Evolutionary conservation across 2,797 vertebrate genomes (phyloP), one percentile per base, ranked within the genome.

Genomic region (Scolopax rusticola): DNA sequence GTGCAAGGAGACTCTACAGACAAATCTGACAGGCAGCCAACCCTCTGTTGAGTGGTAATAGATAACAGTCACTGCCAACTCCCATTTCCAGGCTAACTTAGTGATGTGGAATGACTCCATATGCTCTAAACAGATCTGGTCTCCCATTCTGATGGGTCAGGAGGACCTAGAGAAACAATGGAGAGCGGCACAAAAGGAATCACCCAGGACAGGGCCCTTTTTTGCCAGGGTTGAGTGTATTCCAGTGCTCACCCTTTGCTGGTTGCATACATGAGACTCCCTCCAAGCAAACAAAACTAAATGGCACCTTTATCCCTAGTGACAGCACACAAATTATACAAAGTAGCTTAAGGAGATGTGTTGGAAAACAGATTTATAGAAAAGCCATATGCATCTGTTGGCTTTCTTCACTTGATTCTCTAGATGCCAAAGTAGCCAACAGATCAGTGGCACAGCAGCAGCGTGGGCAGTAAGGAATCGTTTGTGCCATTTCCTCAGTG

Each of bases 91-190:
- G 94, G 84, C 93, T 95, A 78, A 85, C 87, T 81, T 94, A 95
- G 90, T 89, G 93, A 95, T 87, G 94, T 95, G 94, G 92, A 97
- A 97, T 96, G 92, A 83, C 81, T 97, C 94, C 95, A 78, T 93
- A 95, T 97, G 96, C 53, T 95, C 82, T 81, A 56, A 80, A 77
- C 61, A 89, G 88, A 83, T 38, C 86, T 41, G 81, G 54, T 84
- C 84, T 89, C 92, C 73, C 69, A 25, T 50, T 89, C 40, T 1
- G 0, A 30, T 71, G 89, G 87, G 87, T 91, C 93, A 92, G 38
- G 36, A 89, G 54, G 48, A 83, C 71, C 61, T 48, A 48, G 60
- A 89, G 68, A 81, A 3, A 9, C 60, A 81, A 33, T 0, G 3
- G 61, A 78, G 63, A 85, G 75, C 53, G 28, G 12, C 64, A 80